Conservation (phyloP, 2,113 vertebrate genomes). For the Protobothrops flavoviridis region DNA sequence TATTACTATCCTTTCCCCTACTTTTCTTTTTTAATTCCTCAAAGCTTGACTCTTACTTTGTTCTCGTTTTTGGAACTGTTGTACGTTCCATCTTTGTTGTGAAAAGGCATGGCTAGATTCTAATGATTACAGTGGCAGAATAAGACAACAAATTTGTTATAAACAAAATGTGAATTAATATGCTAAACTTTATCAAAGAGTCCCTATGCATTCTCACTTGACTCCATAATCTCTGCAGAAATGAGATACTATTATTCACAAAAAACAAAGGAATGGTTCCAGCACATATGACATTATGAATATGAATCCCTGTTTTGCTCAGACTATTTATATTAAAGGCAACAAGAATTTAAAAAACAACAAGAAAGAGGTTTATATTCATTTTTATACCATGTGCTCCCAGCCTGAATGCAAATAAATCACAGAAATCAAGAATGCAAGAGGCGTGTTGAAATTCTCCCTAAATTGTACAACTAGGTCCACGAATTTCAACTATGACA, state of each 20-base stretch:
- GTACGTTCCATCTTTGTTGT: not conserved
- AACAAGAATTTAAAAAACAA: not conserved
- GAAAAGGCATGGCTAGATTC: not conserved
- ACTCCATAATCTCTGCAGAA: not conserved
- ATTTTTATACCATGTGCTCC: not conserved
- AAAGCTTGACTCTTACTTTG: not conserved
- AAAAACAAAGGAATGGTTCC: not conserved
- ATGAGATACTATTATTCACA: not conserved
- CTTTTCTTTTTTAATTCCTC: not conserved
- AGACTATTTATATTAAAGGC: not conserved
- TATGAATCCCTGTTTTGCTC: not conserved
- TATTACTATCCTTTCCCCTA: not conserved
- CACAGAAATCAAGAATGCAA: conserved; percentile 3
- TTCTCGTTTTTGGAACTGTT: not conserved
- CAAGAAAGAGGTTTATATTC: not conserved
- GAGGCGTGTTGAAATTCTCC: conserved; percentile 34
- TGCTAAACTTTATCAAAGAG: not conserved
- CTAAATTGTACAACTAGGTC: conserved; percentile 7
- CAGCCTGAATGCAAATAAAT: not conserved
- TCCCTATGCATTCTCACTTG: not conserved
- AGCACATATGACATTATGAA: too few relatives aligned
- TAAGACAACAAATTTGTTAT: not conserved
- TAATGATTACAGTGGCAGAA: not conserved
- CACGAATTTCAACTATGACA: not conserved
- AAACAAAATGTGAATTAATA: not conserved